These are phyloP conservation scores for Peromyscus leucopus DNA, from an alignment of 2,113 vertebrate genomes.

Conservation along the genomic window DNA sequence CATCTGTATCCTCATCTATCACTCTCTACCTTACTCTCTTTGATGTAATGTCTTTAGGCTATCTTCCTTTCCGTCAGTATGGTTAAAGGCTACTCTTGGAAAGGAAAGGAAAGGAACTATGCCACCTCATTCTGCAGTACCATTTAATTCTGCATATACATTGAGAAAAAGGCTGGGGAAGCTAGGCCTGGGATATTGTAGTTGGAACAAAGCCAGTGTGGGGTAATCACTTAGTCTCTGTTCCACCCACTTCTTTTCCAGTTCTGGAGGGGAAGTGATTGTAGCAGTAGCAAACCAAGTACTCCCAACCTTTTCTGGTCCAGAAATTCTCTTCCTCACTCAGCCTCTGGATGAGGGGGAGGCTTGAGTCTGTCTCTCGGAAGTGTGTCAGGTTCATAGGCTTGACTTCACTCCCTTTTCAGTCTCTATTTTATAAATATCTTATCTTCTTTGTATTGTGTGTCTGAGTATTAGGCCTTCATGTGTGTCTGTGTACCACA, in stretches of 20 bases:
- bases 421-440: neutral
- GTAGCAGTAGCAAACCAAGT: neutral
- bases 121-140: too few species aligned
- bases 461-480: neutral
- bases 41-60: neutral
- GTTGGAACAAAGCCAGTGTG: too few species aligned
- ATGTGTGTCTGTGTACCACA: neutral
- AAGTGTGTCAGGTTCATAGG: neutral
- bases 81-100: neutral
- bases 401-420: neutral
- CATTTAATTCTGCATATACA: neutral
- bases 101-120: neutral
- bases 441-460: neutral
- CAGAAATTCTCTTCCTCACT: neutral
- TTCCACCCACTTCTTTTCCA: neutral
- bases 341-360: neutral
- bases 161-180: neutral
- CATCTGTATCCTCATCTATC: neutral
- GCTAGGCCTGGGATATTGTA: neutral
- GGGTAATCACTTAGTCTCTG: accelerated
- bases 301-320: neutral
- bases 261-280: neutral
- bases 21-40: neutral
- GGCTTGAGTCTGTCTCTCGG: neutral
- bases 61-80: neutral